These are phyloP conservation scores for Acipenser ruthenus DNA, from an alignment of 2,797 vertebrate genomes.

Conservation along the genomic window DNA sequence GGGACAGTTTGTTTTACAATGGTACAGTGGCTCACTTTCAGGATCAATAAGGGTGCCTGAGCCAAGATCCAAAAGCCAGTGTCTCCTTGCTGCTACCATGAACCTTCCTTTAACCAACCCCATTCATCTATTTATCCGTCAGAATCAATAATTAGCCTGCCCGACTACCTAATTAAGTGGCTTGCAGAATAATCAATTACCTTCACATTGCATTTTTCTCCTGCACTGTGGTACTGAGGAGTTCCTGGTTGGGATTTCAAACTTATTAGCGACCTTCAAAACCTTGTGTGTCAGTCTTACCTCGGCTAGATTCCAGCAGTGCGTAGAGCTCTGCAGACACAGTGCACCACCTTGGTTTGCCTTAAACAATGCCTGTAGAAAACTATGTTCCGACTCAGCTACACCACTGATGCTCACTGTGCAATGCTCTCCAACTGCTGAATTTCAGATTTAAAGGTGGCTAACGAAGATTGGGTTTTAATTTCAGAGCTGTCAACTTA, in stretches of 20 bases:
- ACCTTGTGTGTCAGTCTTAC: neutral
- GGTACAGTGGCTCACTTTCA: too few relatives aligned
- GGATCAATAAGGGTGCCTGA: too few relatives aligned
- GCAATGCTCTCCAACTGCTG: too few relatives aligned
- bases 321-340: neutral
- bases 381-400: neutral
- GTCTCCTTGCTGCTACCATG: too few relatives aligned
- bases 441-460: too few relatives aligned
- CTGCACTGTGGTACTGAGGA: slow-evolving; percentile 22
- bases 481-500: too few relatives aligned
- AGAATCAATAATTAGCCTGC: slow-evolving; percentile 49
- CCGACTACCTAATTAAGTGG: slow-evolving; percentile 46
- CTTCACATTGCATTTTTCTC: slow-evolving; percentile 49
- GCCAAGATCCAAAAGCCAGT: too few relatives aligned
- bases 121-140: slow-evolving; percentile 38
- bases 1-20: too few relatives aligned
- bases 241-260: slow-evolving; percentile 31
- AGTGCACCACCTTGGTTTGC: neutral
- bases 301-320: neutral
- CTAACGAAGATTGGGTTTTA: too few relatives aligned
- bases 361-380: neutral
- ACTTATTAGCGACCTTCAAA: slow-evolving; percentile 34
- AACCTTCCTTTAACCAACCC: slow-evolving; percentile 28
- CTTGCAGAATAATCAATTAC: slow-evolving; percentile 49
- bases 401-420: too few relatives aligned